A percentile compares a stretch with the other conserved stretches of the same genome.
phyloP scores from a whole-genome alignment of 2,113 vertebrate genomes.

The Corythoichthys haematopterus region DNA sequence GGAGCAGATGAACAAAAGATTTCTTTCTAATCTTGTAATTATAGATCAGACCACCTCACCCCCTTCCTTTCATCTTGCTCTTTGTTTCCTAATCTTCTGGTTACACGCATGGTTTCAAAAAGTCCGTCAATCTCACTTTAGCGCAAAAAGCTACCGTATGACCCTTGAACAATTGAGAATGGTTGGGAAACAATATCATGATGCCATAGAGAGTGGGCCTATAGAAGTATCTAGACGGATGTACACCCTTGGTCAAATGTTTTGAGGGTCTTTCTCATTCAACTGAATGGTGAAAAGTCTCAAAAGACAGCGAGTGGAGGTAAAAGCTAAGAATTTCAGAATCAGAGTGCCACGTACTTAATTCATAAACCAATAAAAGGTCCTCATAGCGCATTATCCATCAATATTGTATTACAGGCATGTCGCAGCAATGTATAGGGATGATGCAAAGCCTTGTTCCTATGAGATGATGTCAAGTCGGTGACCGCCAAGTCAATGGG shows the following conservation, averaged over 20 bases:
- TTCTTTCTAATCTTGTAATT: conserved; percentile 65
- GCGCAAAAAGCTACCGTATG: conserved; percentile 41
- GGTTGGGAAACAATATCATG: conserved; percentile 18
- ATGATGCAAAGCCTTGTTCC: conserved; percentile 26
- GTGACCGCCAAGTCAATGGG: conserved; percentile 47
- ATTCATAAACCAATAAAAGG: background rate
- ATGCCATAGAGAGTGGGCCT: too few species aligned
- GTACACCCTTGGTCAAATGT: too few species aligned
- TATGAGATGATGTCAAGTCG: conserved; percentile 49
- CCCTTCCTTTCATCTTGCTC: conserved; percentile 19
- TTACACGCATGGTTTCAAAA: conserved; percentile 54
- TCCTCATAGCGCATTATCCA: conserved; percentile 16
- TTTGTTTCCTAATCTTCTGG: conserved; percentile 53
- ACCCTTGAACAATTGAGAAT: conserved; percentile 40
- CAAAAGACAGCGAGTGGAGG: too few species aligned
- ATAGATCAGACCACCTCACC: conserved; percentile 47
- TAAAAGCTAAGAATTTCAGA: too few species aligned
- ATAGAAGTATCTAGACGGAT: conserved; percentile 28
- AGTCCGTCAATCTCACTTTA: conserved; percentile 59
- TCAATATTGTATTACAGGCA: conserved; percentile 21
- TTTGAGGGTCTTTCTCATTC: too few species aligned
- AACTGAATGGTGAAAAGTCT: too few species aligned
- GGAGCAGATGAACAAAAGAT: conserved; percentile 51
- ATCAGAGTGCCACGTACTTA: conserved; percentile 8
- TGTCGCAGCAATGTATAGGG: conserved; percentile 23